Base-by-base conservation (phyloP, 2,797 vertebrate genomes). In the Ctenochaetus hawaiiensis region DNA sequence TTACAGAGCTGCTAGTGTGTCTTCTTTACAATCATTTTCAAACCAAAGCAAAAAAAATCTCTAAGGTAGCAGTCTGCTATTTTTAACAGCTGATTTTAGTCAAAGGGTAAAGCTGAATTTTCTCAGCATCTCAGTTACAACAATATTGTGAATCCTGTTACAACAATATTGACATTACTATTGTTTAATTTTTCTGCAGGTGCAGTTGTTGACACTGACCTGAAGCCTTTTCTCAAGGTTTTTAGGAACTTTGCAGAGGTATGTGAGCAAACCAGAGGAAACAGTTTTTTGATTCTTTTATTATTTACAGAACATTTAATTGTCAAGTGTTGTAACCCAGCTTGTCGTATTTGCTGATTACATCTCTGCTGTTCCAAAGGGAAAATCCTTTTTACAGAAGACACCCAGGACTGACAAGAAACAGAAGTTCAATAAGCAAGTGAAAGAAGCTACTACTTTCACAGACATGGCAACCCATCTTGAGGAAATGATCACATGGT, bases 401-500 rank as follows among this genome's bases (percentile, higher is more conserved):
- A 17, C 11, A 1, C 12, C 52, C 41, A 51, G 51, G 34, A 16
- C 6, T 22, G 34, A 63, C 43, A 30, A 80, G 78, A 87, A 39
- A 62, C 68, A 23, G 16, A 78, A 18, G 26, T 93, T 94, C 30
- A 64, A 77, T 53, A 87, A 81, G 52, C 80, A 34, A 48, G 9
- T 93, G 16, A 67, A 20, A 60, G 72, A 73, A 11, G 88, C 85
- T 0, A 6, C 80, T 1, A 85, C 89, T 0, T 93, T 95, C 72
- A 52, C 54, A 14, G 83, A 90, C 34, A 43, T 94, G 91, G 52
- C 57, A 1, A 39, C 49, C 1, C 75, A 26, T 30, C 77, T 96
- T 0, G 76, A 92, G 37, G 76, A 93, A 70, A 88, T 92, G 64
- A 88, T 94, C 41, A 8, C 10, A 0, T 94, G 94, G 93, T 95